Evolutionary conservation across 2,113 vertebrate species (phyloP), one percentile per base, ranked within the genome.

Genomic region (Corapipo altera): DNA sequence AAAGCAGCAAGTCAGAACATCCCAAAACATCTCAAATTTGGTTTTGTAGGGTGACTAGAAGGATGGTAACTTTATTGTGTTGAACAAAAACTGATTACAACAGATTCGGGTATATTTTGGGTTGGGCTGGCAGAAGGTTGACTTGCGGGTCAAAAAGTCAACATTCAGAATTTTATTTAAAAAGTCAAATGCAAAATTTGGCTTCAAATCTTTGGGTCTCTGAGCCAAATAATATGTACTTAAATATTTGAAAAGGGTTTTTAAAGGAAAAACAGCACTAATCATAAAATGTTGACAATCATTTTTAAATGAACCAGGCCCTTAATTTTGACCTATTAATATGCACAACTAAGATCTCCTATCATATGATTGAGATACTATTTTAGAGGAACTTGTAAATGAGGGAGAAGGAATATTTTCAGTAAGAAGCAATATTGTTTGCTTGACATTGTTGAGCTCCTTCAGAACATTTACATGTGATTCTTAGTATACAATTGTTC

Each of bases 261-360:
- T 79, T 76, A n/a, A 82, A 72, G 30, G 70, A 69, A 66, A 87
- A 79, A 17, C 6, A 70, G 5, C 41, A 41, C 19, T 48, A 37
- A 62, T 64, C 6, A 20, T 88, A 46, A 64, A 69, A 27, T n/a
- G 4, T 61, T 70, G 27, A 39, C 11, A 58, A 3, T 51, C 0
- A 27, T 49, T 94, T 94, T 92, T 96, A 96, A 96, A 95, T 77
- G 23, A 96, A 94, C 96, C 75, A 92, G 95, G 95, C 95, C 95
- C 93, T 97, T 97, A 91, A 96, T 96, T 96, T 95, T 88, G 37
- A 89, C 74, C 88, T 93, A 91, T 96, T 97, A 93, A 93, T 81
- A 93, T 96, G 93, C 71, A 96, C 43, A 93, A 83, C 84, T 95
- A 9, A 43, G 20, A 52, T 94, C n/a, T 94, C 51, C 22, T 79